A percentile compares a stretch with the other conserved stretches of the same genome.
phyloP scores from a whole-genome alignment of 2,797 vertebrate species.

The Myotis pilosus region DNA sequence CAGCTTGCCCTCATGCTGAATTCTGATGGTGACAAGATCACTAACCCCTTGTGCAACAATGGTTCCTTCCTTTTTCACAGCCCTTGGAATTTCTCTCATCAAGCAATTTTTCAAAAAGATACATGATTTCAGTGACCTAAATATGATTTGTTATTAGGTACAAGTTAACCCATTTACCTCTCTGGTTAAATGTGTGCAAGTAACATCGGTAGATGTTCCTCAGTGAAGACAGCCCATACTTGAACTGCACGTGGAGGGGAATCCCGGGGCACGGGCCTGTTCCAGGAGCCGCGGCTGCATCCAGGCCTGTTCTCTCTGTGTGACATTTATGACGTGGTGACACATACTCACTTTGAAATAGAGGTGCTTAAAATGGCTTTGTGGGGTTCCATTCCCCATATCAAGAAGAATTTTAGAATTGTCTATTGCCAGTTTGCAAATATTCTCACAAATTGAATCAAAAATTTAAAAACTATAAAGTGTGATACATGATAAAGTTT shows the following conservation, averaged over 20 bases:
- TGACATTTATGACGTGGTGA: background rate
- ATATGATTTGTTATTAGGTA: background rate
- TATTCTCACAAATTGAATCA: background rate
- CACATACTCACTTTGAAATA: background rate
- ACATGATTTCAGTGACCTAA: background rate
- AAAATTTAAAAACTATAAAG: background rate
- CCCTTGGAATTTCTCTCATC: constrained; percentile 82
- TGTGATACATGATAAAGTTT: background rate
- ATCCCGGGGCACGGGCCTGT: background rate
- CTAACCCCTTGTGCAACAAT: constrained; percentile 81
- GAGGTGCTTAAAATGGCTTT: background rate
- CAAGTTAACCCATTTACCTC: background rate
- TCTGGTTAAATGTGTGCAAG: background rate
- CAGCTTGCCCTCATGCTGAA: constrained; percentile 83
- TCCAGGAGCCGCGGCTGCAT: background rate
- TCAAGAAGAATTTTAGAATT: constrained; percentile 23
- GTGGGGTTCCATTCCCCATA: background rate
- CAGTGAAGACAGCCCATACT: background rate
- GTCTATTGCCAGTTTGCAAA: background rate
- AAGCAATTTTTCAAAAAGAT: constrained; percentile 77
- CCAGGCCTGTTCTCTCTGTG: background rate
- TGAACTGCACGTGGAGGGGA: background rate
- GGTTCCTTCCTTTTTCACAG: constrained; percentile 85
- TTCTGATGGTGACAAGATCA: constrained; percentile 83
- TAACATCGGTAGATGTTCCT: background rate